Base-by-base conservation (phyloP, 2,888 invertebrate species). In the Andrena chrysosceles region DNA sequence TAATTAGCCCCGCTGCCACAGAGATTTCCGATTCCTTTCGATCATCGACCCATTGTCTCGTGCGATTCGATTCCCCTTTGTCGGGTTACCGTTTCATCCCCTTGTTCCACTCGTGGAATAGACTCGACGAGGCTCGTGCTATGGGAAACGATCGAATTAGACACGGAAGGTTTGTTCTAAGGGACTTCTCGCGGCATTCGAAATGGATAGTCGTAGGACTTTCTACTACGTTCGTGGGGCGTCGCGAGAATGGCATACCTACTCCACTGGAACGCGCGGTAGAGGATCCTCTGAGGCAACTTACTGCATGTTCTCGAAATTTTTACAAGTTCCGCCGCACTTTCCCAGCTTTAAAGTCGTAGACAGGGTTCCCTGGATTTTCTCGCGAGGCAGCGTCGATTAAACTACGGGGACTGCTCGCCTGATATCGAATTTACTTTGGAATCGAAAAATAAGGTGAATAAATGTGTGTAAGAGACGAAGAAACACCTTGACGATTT, bases 231-330 rank as follows among this genome's bases (percentile, higher is more conserved):
- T 4, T 59, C 56, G 64, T 62, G 54, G 48, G 31, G n/a, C 35
- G 26, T 26, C 48, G 49, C 48, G 62, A 35, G 42, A 68, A 62
- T 20, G 56, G 52, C 68, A 60, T 74, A 71, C 72, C 84, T 71
- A 64, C 75, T 4, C 69, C 75, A 68, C 78, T 64, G 83, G 66
- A 62, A 59, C 49, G 48, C 10, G 35, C 13, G 35, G 33, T 60
- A 31, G 54, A 60, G 54, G 54, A 78, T 77, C 60, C 76, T 71
- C 75, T 68, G 77, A 68, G n/a, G 59, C 69, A 71, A 71, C 64
- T 84, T 72, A 59, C 72, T 54, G 13, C 49, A 72, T 62, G 70
- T 62, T 76, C 72, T 62, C 16, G 74, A 72, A 83, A 78, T 76
- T 83, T 75, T 66, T 78, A 13, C 13, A 64, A 83, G 59, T 66